Evolutionary conservation across 2,113 vertebrate species (phyloP).

Genomic region (Penelope pileata): DNA sequence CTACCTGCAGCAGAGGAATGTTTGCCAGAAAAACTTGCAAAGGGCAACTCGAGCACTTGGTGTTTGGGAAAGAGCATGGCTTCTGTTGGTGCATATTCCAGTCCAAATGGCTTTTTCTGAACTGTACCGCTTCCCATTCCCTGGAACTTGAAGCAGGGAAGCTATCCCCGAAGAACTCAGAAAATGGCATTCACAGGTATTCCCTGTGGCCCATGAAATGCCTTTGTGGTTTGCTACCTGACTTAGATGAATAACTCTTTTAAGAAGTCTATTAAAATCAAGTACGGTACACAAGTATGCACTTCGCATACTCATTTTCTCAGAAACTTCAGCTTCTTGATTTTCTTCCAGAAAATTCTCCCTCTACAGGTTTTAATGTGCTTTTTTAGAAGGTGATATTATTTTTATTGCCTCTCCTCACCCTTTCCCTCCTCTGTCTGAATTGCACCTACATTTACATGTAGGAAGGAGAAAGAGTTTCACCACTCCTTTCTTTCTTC

Average conservation of each 20-base stretch:
- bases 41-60: fast-evolving
- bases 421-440: neutral
- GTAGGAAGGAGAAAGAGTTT: neutral
- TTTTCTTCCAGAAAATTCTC: neutral
- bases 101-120: neutral
- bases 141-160: neutral
- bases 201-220: neutral
- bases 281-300: neutral
- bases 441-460: neutral
- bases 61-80: fast-evolving
- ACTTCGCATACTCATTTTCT: neutral
- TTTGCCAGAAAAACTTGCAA: neutral
- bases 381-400: neutral
- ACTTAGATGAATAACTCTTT: neutral
- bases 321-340: neutral
- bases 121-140: neutral
- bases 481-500: neutral
- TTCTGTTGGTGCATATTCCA: neutral
- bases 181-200: neutral
- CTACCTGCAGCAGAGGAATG: neutral
- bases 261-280: neutral
- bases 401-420: neutral
- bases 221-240: neutral
- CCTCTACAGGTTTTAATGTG: neutral
- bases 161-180: neutral